Evolutionary conservation across 2,888 invertebrate genomes (phyloP).

Genomic region (Diogma glabrata): DNA sequence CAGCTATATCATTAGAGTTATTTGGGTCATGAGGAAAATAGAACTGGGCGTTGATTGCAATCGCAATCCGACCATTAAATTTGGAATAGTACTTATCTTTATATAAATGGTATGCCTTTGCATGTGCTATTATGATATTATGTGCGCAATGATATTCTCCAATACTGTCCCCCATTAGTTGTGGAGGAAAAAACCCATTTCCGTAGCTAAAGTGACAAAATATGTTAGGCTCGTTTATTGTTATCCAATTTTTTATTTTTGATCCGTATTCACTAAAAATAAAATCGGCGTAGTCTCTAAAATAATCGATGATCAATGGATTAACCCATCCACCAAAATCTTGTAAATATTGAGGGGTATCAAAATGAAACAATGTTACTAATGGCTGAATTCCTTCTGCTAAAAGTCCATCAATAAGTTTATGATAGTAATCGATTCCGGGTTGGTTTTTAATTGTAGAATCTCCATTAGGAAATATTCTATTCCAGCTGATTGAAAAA

Average conservation of each 20-base stretch:
- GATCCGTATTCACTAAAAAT: constrained; percentile 38
- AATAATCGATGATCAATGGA: constrained; percentile 37
- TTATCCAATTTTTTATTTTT: constrained; percentile 44
- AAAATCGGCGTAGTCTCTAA: constrained; percentile 39
- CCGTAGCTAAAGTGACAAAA: constrained; percentile 40
- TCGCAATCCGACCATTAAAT: constrained; percentile 26
- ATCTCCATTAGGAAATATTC: constrained; percentile 47
- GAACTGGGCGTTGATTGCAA: constrained; percentile 24
- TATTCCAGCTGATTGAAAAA: constrained; percentile 15
- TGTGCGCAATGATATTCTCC: constrained; percentile 41
- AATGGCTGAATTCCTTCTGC: constrained; percentile 48
- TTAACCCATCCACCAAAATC: constrained; percentile 43
- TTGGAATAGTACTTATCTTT: constrained; percentile 21
- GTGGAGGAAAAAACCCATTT: constrained; percentile 20
- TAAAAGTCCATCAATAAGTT: constrained; percentile 46
- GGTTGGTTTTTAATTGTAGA: constrained; percentile 41
- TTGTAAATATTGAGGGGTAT: constrained; percentile 42
- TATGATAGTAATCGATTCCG: constrained; percentile 33
- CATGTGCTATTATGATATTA: constrained; percentile 42
- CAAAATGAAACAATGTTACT: constrained; percentile 45
- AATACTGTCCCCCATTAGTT: constrained; percentile 34
- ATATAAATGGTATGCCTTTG: constrained; percentile 36
- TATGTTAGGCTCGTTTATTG: constrained; percentile 44
- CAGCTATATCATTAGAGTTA: too few species aligned
- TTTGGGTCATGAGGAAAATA: constrained; percentile 23